phyloP scores from a whole-genome alignment of 2,888 invertebrate species.

The Dyspetes luteomarginatus region DNA sequence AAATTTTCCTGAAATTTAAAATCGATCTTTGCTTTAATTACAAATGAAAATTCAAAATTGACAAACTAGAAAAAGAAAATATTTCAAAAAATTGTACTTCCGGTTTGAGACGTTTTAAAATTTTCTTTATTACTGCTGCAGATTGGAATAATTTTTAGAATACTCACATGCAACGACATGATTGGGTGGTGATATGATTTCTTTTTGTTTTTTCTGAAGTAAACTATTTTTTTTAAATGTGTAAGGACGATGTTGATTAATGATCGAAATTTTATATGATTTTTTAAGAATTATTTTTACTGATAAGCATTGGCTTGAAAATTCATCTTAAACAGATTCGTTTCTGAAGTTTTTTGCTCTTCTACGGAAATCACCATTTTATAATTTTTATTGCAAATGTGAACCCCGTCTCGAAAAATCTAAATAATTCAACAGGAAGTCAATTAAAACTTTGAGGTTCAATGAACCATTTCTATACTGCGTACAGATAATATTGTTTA shows the following conservation, averaged over 20 bases:
- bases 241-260: too few species aligned
- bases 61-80: too few species aligned
- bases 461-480: not conserved
- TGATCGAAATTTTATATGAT: not conserved
- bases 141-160: not conserved
- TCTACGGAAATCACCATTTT: slow-evolving; percentile 21
- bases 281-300: slow-evolving; percentile 9
- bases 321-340: slow-evolving; percentile 12
- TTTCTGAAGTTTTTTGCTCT: not conserved
- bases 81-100: too few species aligned
- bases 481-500: not conserved
- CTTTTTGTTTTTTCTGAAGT: not conserved
- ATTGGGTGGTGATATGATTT: not conserved
- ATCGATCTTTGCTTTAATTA: too few species aligned
- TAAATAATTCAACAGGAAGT: not conserved
- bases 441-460: not conserved
- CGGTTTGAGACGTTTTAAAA: not conserved
- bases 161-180: slow-evolving; percentile 59
- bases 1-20: too few species aligned
- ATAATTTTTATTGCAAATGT: not conserved
- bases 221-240: too few species aligned
- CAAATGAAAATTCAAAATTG: too few species aligned
- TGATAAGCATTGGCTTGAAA: not conserved
- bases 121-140: not conserved
- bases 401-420: not conserved